A percentile compares a stretch with the other conserved stretches of the same genome.
Evolutionary conservation across 2,113 vertebrate species (phyloP).

Genomic region (Holacanthus passer): DNA sequence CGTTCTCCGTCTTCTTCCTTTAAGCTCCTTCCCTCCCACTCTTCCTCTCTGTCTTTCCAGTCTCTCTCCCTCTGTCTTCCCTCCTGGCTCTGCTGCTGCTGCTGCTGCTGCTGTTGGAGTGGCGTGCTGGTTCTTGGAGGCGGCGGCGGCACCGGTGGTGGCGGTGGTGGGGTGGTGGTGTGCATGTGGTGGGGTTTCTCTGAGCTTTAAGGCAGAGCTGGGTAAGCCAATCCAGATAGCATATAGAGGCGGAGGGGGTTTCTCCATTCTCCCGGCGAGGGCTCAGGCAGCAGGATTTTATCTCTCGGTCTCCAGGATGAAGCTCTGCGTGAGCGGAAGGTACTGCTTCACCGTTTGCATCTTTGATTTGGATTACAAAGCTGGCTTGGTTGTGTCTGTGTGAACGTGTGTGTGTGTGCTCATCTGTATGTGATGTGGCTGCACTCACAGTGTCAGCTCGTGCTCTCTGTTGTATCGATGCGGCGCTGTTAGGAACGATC

Average conservation of each 20-base stretch:
- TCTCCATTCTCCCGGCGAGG: slow-evolving; percentile 56
- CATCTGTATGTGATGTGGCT: slow-evolving; percentile 57
- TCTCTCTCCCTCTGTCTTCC: slow-evolving; percentile 53
- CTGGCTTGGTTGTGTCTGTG: slow-evolving; percentile 33
- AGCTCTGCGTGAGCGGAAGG: slow-evolving; percentile 80
- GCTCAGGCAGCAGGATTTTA: slow-evolving; percentile 67
- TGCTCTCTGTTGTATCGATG: slow-evolving; percentile 58
- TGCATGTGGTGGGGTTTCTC: slow-evolving; percentile 73
- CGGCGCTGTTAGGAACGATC: slow-evolving; percentile 32
- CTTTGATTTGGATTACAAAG: slow-evolving; percentile 61
- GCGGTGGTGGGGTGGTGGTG: slow-evolving; percentile 58
- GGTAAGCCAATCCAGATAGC: slow-evolving; percentile 69
- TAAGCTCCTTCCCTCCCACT: slow-evolving; percentile 79
- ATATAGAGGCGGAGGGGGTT: slow-evolving; percentile 63
- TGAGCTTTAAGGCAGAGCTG: slow-evolving; percentile 68
- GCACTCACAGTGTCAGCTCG: slow-evolving; percentile 48
- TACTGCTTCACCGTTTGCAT: slow-evolving; percentile 68
- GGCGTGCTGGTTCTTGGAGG: slow-evolving; percentile 40
- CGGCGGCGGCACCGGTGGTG: slow-evolving; percentile 36
- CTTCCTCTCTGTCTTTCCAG: slow-evolving; percentile 69
- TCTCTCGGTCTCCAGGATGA: slow-evolving; percentile 74
- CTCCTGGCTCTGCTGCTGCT: slow-evolving; percentile 57
- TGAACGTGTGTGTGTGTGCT: slow-evolving; percentile 21
- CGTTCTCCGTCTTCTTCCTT: slow-evolving; percentile 75
- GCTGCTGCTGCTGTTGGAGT: slow-evolving; percentile 51